A percentile compares a stretch with the other conserved stretches of the same genome.
Evolutionary conservation across 2,888 invertebrate genomes (phyloP).

Genomic region (Parthenolecanium corni): DNA sequence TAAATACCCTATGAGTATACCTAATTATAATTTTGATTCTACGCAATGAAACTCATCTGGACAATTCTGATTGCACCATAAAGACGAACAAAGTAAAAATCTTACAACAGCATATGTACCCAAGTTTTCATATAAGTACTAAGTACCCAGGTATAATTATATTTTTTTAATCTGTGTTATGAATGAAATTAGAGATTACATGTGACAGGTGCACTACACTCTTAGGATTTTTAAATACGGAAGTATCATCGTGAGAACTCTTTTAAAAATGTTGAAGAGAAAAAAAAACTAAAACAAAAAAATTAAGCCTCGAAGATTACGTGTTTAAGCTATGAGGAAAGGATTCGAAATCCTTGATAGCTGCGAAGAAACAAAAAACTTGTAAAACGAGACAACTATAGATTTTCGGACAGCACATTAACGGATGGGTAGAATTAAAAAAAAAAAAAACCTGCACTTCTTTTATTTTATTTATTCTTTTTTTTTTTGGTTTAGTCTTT

Average conservation of each 20-base stretch:
- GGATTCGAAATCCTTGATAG: slow-evolving; percentile 4
- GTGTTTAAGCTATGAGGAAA: neutral
- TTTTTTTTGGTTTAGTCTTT: neutral
- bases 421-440: slow-evolving; percentile 7
- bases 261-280: too few relatives aligned
- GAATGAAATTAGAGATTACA: neutral
- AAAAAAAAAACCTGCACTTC: slow-evolving; percentile 13
- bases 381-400: slow-evolving; percentile 16
- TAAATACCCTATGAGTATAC: too few relatives aligned
- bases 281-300: neutral
- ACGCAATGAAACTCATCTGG: too few relatives aligned
- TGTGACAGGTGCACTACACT: neutral
- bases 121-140: too few relatives aligned
- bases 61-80: too few relatives aligned
- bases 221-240: neutral
- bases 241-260: slow-evolving; percentile 19
- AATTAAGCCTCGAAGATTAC: neutral
- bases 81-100: too few relatives aligned
- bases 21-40: too few relatives aligned
- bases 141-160: neutral
- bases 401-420: slow-evolving; percentile 24
- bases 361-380: slow-evolving; percentile 5
- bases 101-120: too few relatives aligned
- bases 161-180: neutral
- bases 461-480: neutral